Conservation (phyloP, 2,113 vertebrate species). For the Sinocyclocheilus rhinocerous region DNA sequence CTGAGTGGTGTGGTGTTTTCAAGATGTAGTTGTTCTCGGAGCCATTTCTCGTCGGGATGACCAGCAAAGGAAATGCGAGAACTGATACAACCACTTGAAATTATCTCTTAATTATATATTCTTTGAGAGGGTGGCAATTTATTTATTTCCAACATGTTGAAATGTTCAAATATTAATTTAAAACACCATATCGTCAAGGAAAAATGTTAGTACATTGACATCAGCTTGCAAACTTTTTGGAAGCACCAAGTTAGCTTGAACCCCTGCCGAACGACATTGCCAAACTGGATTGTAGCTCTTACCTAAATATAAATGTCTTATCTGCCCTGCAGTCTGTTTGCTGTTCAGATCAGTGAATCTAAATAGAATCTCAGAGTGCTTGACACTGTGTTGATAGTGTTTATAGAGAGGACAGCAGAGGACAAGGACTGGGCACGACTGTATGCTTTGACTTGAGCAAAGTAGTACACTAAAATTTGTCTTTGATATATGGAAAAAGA, state of each 20-base stretch:
- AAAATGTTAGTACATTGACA: not conserved
- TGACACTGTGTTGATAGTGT: constrained; percentile 50
- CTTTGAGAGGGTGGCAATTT: not conserved
- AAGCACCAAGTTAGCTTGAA: not conserved
- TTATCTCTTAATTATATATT: constrained; percentile 17
- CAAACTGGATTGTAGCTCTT: constrained; percentile 25
- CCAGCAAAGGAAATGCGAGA: not conserved
- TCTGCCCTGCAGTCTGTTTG: constrained; percentile 37
- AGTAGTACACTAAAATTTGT: not conserved
- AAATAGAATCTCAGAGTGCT: constrained; percentile 53
- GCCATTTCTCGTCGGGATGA: not conserved
- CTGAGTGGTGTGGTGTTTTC: not conserved
- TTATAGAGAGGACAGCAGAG: constrained; percentile 44
- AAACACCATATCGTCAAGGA: not conserved
- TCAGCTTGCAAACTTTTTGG: not conserved
- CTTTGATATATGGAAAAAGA: not conserved
- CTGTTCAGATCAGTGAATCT: constrained; percentile 43
- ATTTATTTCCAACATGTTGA: not conserved
- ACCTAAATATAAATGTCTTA: constrained; percentile 38
- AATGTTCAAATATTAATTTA: constrained; percentile 4
- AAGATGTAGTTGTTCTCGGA: not conserved
- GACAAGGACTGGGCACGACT: constrained; percentile 6
- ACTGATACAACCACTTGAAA: constrained; percentile 8
- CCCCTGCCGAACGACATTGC: not conserved
- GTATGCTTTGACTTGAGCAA: not conserved